Conservation (phyloP, 2,888 invertebrate genomes). For the Augochlorella aurata region DNA sequence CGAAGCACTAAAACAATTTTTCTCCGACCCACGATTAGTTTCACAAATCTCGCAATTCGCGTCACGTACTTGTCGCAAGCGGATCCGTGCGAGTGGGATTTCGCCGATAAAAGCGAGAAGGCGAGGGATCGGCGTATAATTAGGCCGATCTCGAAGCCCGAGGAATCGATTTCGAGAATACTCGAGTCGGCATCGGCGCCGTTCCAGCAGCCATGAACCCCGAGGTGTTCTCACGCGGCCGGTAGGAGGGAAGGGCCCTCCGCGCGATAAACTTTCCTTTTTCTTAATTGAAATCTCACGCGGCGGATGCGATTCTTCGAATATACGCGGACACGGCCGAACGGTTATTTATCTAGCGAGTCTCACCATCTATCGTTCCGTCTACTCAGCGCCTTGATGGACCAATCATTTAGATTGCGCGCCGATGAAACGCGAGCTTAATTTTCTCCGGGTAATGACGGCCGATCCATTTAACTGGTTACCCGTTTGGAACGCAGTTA, state of each 20-base stretch:
- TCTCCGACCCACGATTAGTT: too few species aligned
- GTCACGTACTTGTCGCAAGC: too few species aligned
- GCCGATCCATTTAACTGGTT: conserved; percentile 40
- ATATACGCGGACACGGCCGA: background rate
- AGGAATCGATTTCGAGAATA: background rate
- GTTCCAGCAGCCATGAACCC: background rate
- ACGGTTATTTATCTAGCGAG: conserved; percentile 16
- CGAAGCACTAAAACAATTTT: too few species aligned
- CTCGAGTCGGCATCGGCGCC: background rate
- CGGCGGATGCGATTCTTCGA: conserved; percentile 1
- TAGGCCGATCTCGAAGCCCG: too few species aligned
- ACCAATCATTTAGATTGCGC: conserved; percentile 55
- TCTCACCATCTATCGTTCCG: conserved; percentile 16
- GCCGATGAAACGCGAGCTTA: conserved; percentile 43
- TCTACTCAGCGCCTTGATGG: conserved; percentile 34
- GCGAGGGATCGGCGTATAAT: too few species aligned
- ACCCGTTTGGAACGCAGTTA: conserved; percentile 11
- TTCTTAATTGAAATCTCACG: conserved; percentile 17
- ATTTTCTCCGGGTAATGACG: conserved; percentile 44
- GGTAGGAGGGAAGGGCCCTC: background rate
- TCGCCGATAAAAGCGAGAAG: too few species aligned
- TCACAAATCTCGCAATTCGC: too few species aligned
- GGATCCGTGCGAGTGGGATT: too few species aligned
- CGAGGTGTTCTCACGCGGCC: background rate
- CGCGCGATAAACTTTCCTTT: conserved; percentile 5